Evolutionary conservation across 1,140 invertebrate genomes (phyloP).

Genomic region (Macrotrachela quadricornifera): DNA sequence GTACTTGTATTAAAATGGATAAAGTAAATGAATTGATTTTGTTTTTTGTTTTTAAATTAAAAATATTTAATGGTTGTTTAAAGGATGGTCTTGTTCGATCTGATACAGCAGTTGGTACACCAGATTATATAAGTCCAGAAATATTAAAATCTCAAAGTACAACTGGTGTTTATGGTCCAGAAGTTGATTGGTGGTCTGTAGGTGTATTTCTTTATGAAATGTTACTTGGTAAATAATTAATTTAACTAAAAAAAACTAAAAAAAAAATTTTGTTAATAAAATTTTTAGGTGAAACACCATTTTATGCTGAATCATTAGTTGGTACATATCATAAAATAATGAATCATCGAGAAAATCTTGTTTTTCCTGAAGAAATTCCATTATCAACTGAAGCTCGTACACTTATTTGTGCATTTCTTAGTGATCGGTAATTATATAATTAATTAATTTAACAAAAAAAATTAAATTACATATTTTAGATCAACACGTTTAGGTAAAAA

Average conservation of each 20-base stretch:
- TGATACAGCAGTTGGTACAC: constrained; percentile 92
- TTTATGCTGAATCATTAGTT: constrained; percentile 90
- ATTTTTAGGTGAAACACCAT: constrained; percentile 96
- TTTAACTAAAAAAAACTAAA: too few relatives aligned
- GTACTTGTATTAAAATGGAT: constrained; percentile 87
- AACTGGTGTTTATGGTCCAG: constrained; percentile 60
- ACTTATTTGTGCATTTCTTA: constrained; percentile 2
- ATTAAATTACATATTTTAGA: constrained; percentile 14
- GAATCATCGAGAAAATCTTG: constrained; percentile 84
- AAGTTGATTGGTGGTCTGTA: constrained; percentile 99
- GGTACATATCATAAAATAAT: constrained; percentile 97
- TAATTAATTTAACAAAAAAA: neutral
- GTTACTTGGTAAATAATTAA: constrained; percentile 41
- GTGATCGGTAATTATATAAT: neutral
- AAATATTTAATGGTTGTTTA: too few relatives aligned
- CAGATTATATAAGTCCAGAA: constrained; percentile 96
- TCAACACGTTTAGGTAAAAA: constrained; percentile 68
- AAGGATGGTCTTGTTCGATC: constrained; percentile 76
- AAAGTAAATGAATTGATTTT: constrained; percentile 35
- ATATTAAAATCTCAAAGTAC: constrained; percentile 87
- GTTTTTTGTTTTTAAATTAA: too few relatives aligned
- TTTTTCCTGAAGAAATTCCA: constrained; percentile 60
- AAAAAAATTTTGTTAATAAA: too few relatives aligned
- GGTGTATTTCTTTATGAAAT: constrained; percentile 97
- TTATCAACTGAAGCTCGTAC: constrained; percentile 4